These are phyloP conservation scores for Leptonema lineaticorne DNA, from an alignment of 1,140 invertebrate genomes.

Conservation along the genomic window DNA sequence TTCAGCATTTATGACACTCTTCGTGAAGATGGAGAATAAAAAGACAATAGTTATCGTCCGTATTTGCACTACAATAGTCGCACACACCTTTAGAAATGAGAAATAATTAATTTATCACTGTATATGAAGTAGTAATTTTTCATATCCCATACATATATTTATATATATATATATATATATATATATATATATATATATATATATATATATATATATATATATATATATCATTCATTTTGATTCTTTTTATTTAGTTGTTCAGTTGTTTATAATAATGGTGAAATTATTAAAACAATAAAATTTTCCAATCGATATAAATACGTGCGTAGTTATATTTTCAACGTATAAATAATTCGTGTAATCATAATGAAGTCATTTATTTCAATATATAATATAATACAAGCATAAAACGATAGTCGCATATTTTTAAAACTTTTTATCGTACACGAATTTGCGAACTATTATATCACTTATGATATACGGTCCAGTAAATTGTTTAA, in stretches of 20 bases:
- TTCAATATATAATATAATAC: background rate
- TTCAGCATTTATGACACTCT: background rate
- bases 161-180: conserved; percentile 12
- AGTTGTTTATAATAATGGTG: too few relatives aligned
- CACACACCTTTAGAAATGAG: too few relatives aligned
- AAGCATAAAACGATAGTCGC: too few relatives aligned
- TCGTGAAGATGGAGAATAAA: background rate
- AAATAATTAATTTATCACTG: background rate
- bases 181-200: conserved; percentile 24
- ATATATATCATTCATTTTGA: background rate
- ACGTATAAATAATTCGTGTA: background rate
- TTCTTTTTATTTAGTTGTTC: too few relatives aligned
- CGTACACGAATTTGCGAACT: background rate
- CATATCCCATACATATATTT: background rate
- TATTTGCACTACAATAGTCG: too few relatives aligned
- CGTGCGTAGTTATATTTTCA: background rate
- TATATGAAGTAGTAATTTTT: background rate
- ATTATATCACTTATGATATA: background rate
- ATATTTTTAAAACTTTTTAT: too few relatives aligned
- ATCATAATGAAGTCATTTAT: background rate
- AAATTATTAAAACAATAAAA: background rate
- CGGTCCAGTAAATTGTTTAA: too few relatives aligned
- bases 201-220: conserved; percentile 19
- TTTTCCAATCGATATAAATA: background rate
- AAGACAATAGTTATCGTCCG: too few relatives aligned